These are phyloP conservation scores for Acleris laterana DNA, from an alignment of 2,888 invertebrate genomes.

Conservation along the genomic window DNA sequence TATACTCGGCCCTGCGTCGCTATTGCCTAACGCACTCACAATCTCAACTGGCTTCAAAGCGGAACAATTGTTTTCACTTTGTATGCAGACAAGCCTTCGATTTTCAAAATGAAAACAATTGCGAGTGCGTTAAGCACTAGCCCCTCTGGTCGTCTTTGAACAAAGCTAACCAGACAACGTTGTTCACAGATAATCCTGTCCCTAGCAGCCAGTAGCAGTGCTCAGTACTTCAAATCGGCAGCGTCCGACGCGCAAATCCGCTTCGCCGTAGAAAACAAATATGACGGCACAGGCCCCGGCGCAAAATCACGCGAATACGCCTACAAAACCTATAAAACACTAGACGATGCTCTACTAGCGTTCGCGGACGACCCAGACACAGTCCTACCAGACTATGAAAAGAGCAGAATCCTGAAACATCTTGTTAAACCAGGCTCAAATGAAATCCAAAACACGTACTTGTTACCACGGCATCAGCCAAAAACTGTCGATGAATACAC, in stretches of 20 bases:
- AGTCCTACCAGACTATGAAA: conserved; percentile 65
- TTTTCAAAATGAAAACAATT: too few relatives aligned
- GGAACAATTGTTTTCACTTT: too few relatives aligned
- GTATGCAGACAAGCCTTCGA: too few relatives aligned
- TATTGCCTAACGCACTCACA: too few relatives aligned
- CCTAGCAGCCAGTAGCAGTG: conserved; percentile 42
- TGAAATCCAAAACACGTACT: conserved; percentile 6
- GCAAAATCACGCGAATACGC: conserved; percentile 63
- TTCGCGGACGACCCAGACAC: conserved; percentile 74
- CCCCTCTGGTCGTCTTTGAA: too few relatives aligned
- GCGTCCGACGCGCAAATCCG: conserved; percentile 71
- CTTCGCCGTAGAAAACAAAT: conserved; percentile 75
- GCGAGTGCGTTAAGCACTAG: too few relatives aligned
- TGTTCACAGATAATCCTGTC: conserved; percentile 52
- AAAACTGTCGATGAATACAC: conserved; percentile 56
- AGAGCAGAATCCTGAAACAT: conserved; percentile 53
- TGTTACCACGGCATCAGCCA: conserved; percentile 41
- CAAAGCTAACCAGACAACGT: not conserved
- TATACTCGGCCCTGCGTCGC: too few relatives aligned
- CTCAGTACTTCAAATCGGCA: conserved; percentile 47
- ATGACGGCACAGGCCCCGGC: conserved; percentile 78
- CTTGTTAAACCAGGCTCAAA: conserved; percentile 41
- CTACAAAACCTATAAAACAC: conserved; percentile 64
- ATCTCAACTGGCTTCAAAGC: too few relatives aligned
- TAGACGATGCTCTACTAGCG: conserved; percentile 68